Base-by-base conservation (phyloP, 2,113 vertebrate genomes). In the Catharus minimus region DNA sequence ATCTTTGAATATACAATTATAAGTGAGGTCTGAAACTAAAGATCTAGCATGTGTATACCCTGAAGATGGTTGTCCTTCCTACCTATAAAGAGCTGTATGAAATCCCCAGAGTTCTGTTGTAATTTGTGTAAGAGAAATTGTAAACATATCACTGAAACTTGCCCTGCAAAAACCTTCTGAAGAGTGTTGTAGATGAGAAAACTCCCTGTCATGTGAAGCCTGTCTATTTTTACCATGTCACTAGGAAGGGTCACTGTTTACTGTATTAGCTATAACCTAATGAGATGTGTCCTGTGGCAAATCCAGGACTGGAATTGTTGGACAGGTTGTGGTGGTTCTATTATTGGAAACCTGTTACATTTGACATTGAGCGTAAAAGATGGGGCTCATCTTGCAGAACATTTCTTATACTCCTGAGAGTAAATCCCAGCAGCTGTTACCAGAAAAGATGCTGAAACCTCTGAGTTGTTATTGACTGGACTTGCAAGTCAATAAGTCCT, bases 291-390 rank as follows among this genome's bases (percentile, higher is more conserved):
- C 75, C 84, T 52, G 26, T 68, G 74, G 62, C 66, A 93, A 73
- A 88, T 66, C 50, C 52, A 82, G 71, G 64, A 55, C 89, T 76
- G 67, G 74, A 93, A 91, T 43, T 89, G 46, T 67, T 66, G 74
- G 55, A 83, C 72, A 91, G 82, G 89, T 88, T 86, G 67, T 52
- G 36, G 28, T 49, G 41, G 24, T 75, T 90, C 92, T 92, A 65
- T 92, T 93, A 84, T 93, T 94, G 90, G 86, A 90, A 95, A 53
- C 38, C 53, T 68, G 20, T 89, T 87, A 65, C n/a, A 22, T 86
- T 92, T 89, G 83, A 88, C 77, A 61, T 9, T 81, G 80, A 81
- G 30, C 69, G 64, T 78, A 60, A 88, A 86, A 83, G 76, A 81
- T 55, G 24, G 26, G 30, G 33, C 27, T 93, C 0, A 0, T 90